A percentile compares a stretch with the other conserved stretches of the same genome.
Evolutionary conservation across 2,113 vertebrate genomes (phyloP).

Genomic region (Marcusenius ussheri): DNA sequence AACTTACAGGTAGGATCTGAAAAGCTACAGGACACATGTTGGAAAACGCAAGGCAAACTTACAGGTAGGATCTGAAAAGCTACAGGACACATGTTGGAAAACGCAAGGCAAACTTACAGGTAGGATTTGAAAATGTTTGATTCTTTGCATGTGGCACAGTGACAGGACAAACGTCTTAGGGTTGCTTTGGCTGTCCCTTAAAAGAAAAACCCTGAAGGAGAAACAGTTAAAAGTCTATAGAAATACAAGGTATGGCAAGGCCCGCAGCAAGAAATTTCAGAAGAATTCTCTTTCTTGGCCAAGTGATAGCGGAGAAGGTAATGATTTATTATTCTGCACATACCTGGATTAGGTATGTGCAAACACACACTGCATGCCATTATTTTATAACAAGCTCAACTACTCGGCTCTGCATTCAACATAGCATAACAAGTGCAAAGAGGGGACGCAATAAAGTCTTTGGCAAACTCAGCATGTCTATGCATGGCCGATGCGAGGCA

Average conservation of each 20-base stretch:
- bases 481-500: neutral
- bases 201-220: constrained; percentile 81
- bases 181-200: constrained; percentile 97
- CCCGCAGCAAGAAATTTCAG: neutral
- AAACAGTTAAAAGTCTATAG: constrained; percentile 12
- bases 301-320: neutral
- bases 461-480: neutral
- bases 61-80: neutral
- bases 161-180: constrained; percentile 94
- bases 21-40: too few relatives aligned
- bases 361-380: neutral
- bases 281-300: neutral
- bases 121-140: constrained; percentile 97
- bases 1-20: constrained; percentile 90
- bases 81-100: neutral
- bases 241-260: neutral
- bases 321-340: neutral
- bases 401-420: neutral
- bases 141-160: constrained; percentile 87
- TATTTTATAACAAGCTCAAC: neutral
- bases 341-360: neutral
- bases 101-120: constrained; percentile 67
- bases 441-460: neutral
- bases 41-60: too few relatives aligned
- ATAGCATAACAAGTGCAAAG: neutral